Evolutionary conservation across 1,140 invertebrate species (phyloP), one percentile per base, ranked within the genome.

Genomic region (Saccostrea glomerata): DNA sequence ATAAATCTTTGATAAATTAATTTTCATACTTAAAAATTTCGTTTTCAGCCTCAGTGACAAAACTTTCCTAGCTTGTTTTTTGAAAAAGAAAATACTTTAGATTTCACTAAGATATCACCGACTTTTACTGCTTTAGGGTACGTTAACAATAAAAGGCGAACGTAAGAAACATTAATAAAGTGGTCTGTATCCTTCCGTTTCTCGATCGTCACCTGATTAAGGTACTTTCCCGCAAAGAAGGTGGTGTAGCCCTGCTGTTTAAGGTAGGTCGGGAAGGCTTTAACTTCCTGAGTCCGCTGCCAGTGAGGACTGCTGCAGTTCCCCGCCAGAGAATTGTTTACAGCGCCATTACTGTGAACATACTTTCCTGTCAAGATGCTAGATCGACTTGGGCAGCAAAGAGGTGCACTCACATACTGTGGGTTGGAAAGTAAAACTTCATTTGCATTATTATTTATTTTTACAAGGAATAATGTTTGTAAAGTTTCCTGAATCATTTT

Each of bases 301-400:
- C 98, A 98, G 0, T 94, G 11, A 0, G 85, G 4, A 87, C 96
- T 96, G 88, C 96, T 97, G 94, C 98, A 98, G 77, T 97, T 97
- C 0, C 98, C 98, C 25, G 91, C 92, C 0, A 97, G 55, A 0
- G 97, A 97, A 95, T 98, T 98, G 93, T 98, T 98, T 2, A 95
- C 92, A 0, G 97, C 97, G 25, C 95, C 92, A 93, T 98, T 97
- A 95, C 98, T 98, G 93, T 98, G 98, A 0, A 97, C 96, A 94
- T 98, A 98, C 88, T 96, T 95, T 54, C 98, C 98, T 0, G 97
- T 98, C 20, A 99, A 95, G 70, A 99, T 96, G 58, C 97, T 97
- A 13, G 98, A 97, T 82, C 98, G 96, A 93, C 98, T 98, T 20
- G 98, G 98, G 93, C 98, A 94, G 86, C 94, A 94, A 2, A 94